Conservation (phyloP, 2,888 invertebrate genomes). For the Patella depressa region DNA sequence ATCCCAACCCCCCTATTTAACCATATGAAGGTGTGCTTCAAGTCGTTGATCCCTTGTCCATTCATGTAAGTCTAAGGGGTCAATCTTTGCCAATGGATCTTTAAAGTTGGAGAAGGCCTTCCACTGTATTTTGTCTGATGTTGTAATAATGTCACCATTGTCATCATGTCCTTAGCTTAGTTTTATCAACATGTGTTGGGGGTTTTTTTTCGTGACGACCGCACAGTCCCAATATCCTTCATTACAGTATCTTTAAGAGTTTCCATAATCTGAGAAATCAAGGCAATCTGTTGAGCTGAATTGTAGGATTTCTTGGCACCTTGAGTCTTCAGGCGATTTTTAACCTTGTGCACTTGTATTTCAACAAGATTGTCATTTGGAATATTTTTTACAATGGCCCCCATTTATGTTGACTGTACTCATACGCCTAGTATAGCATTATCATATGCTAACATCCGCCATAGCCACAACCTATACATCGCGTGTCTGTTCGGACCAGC, state of each 20-base stretch:
- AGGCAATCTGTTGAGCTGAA: slow-evolving; percentile 19
- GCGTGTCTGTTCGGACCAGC: not conserved
- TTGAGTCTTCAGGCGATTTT: slow-evolving; percentile 18
- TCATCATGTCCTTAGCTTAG: not conserved
- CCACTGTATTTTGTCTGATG: not conserved
- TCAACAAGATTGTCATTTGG: slow-evolving; percentile 42
- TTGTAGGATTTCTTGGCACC: slow-evolving; percentile 23
- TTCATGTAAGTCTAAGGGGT: no score
- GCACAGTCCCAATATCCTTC: not conserved
- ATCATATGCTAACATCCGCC: no score
- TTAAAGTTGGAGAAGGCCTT: not conserved
- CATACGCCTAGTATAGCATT: no score
- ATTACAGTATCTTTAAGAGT: slow-evolving; percentile 9
- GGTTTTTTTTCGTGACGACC: not conserved
- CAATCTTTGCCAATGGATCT: no score
- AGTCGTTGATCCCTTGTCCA: no score
- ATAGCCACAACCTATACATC: not conserved
- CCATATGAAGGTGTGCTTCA: no score
- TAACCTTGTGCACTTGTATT: slow-evolving; percentile 30
- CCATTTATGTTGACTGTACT: slow-evolving; percentile 27
- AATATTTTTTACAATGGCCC: slow-evolving; percentile 26
- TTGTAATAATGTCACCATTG: not conserved
- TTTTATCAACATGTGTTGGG: not conserved
- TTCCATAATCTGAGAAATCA: slow-evolving; percentile 19
- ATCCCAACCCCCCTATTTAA: no score